Evolutionary conservation across 2,797 vertebrate genomes (phyloP), one percentile per base, ranked within the genome.

Genomic region (Apogon hyalosoma): DNA sequence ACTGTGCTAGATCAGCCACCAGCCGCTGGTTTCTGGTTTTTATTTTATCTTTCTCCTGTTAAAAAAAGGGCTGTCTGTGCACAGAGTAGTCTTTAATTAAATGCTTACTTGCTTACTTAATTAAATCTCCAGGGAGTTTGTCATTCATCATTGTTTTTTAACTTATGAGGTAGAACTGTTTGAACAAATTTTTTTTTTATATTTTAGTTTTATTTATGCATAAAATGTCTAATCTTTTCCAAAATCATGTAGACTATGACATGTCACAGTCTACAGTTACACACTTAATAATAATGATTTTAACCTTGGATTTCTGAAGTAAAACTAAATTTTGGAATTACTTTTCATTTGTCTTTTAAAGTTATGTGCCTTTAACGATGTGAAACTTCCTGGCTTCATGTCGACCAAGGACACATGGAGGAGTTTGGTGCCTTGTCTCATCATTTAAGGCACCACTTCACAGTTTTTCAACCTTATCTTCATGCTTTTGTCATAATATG

Each of bases 401-500:
- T 57, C 40, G 28, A 46, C 50, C 18, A 62, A 77, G 61, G 69
- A 63, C 57, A 62, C 28, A 10, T 0, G 1, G 52, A 57, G 63
- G 65, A 69, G 38, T 61, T 7, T 14, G 10, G 2, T 3, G 3
- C 60, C 53, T 67, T 45, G 40, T 61, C 39, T 62, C 36, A 50
- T 52, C 62, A 38, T 53, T 53, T 41, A 52, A 40, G 21, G 18
- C 64, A 39, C 24, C 2, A 42, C 52, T 56, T 62, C 42, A 46
- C 19, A 48, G 9, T 31, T 66, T 43, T 55, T 61, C 63, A 52
- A 3, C 41, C 19, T 63, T 13, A 75, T 73, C 63, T 58, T 7
- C 14, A 12, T 16, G 61, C 65, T 62, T 78, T 72, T 80, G 72
- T 80, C 61, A 65, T 55, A 55, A 61, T 14, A 56, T 71, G 61